Percentiles rank a stretch among this genome's conserved stretches.
These are phyloP conservation scores for Malurus alboscapulatus DNA, from an alignment of 2,113 vertebrate species.

Conservation along the genomic window DNA sequence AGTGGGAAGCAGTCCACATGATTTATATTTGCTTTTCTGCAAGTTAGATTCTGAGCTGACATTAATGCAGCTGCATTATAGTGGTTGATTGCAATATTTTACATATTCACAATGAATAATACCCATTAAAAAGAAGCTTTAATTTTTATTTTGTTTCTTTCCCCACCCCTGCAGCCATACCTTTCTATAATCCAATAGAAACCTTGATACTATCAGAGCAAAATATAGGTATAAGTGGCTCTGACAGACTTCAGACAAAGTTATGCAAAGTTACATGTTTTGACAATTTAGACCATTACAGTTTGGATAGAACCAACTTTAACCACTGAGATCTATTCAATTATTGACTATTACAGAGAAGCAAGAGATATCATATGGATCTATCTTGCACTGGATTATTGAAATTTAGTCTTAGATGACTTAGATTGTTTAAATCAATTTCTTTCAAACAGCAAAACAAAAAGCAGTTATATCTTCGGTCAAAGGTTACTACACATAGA, in stretches of 20 bases:
- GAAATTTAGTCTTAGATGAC: background rate
- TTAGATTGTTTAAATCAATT: background rate
- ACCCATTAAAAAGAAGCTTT: background rate
- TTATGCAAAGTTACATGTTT: background rate
- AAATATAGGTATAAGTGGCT: background rate
- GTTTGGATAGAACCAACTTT: background rate
- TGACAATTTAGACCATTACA: background rate
- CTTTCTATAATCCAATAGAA: background rate
- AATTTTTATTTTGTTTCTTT: background rate
- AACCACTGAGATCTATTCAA: background rate
- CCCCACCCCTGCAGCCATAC: fast-evolving
- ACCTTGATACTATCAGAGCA: background rate
- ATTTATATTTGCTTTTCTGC: background rate
- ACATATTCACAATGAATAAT: background rate
- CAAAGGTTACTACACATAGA: background rate
- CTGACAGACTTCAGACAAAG: background rate
- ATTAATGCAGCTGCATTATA: background rate
- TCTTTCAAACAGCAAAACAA: background rate
- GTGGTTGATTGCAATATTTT: background rate
- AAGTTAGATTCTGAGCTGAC: background rate
- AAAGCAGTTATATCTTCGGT: fast-evolving
- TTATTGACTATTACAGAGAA: background rate
- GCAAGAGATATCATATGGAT: background rate
- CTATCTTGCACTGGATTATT: background rate
- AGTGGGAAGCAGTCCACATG: background rate